Conservation (phyloP, 2,797 vertebrate species). For the Coregonus suidteri region DNA sequence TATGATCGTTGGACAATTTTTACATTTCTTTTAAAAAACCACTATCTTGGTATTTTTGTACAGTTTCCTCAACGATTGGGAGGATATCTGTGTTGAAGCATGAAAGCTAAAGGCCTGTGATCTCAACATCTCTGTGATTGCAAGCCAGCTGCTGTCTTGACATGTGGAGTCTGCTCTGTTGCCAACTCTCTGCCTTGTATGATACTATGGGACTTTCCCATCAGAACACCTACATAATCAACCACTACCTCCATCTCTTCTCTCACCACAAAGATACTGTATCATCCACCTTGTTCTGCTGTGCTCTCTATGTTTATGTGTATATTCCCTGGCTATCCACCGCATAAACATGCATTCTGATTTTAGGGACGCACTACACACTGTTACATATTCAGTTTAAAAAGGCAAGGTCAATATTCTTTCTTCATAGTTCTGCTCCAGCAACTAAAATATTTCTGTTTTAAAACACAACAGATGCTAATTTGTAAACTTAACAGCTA, state of each 20-base stretch:
- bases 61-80: conserved; percentile 75
- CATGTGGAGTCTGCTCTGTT: conserved; percentile 70
- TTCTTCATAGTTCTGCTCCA: background rate
- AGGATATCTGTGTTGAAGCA: conserved; percentile 86
- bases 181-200: conserved; percentile 81
- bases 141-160: conserved; percentile 84
- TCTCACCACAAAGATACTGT: conserved; percentile 57
- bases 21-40: conserved; percentile 42
- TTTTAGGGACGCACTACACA: conserved; percentile 3
- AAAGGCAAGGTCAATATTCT: background rate
- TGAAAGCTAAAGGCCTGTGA: conserved; percentile 86
- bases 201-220: conserved; percentile 89
- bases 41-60: conserved; percentile 72
- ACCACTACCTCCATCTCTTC: conserved; percentile 35
- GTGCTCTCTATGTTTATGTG: conserved; percentile 47
- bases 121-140: conserved; percentile 86
- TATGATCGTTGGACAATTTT: conserved; percentile 62
- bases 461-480: background rate
- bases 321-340: conserved; percentile 52
- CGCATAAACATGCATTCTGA: conserved; percentile 21
- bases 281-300: conserved; percentile 44
- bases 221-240: conserved; percentile 77
- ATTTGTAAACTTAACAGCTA: background rate
- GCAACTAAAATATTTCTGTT: background rate
- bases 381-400: conserved; percentile 16